phyloP scores from a whole-genome alignment of 2,888 invertebrate species.

The Noctuana brunneofusca region DNA sequence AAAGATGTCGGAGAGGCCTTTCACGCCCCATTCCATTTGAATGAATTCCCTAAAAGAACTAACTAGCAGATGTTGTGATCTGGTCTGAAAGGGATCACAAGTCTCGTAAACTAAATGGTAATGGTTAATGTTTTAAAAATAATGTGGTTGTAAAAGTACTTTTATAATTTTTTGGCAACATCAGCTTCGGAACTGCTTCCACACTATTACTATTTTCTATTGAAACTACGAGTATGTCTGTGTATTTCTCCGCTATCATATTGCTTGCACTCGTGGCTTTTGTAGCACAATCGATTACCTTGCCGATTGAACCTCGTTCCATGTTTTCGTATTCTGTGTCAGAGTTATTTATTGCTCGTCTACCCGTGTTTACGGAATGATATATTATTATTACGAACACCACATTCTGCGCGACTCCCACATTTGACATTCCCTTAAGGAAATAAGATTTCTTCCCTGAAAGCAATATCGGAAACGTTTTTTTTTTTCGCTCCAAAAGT shows the following conservation, averaged over 20 bases:
- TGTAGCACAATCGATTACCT: background rate
- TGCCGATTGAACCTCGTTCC: background rate
- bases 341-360: conserved; percentile 32
- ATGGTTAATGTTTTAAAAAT: too few species aligned
- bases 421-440: conserved; percentile 37
- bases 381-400: conserved; percentile 31
- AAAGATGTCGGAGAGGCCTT: conserved; percentile 6
- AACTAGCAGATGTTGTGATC: conserved; percentile 3
- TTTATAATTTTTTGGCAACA: too few species aligned
- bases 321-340: conserved; percentile 15
- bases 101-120: too few species aligned
- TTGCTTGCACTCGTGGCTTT: background rate
- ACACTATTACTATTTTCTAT: too few species aligned
- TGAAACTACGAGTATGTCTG: too few species aligned
- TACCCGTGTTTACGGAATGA: conserved; percentile 29
- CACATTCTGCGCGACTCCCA: conserved; percentile 15
- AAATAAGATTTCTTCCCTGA: conserved; percentile 39
- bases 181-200: too few species aligned
- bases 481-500: conserved; percentile 14
- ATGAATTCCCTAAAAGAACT: conserved; percentile 9
- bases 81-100: background rate
- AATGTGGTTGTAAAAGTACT: too few species aligned
- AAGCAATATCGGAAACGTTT: conserved; percentile 30
- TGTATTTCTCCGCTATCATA: too few species aligned
- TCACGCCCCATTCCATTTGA: conserved; percentile 11